Conservation (phyloP, 2,888 invertebrate species). For the Drosophila macrospina region DNA sequence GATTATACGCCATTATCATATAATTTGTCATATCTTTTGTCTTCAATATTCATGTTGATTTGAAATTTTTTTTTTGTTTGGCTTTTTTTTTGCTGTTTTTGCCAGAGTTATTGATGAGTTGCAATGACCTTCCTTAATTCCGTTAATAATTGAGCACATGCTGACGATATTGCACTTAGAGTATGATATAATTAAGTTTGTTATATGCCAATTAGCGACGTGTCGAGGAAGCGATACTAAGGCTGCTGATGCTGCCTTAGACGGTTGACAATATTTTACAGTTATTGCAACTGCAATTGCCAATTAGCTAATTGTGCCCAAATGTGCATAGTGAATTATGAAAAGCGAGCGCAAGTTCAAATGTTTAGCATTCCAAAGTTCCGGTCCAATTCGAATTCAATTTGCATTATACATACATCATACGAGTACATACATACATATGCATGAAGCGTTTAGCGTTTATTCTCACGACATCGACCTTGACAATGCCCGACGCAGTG, state of each 20-base stretch:
- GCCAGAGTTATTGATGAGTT: conserved; percentile 38
- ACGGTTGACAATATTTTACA: conserved; percentile 61
- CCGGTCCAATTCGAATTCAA: conserved; percentile 61
- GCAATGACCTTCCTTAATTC: conserved; percentile 49
- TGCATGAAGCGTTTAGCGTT: conserved; percentile 26
- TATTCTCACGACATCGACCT: conserved; percentile 72
- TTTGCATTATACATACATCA: conserved; percentile 63
- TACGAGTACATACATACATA: conserved; percentile 12
- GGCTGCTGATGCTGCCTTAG: conserved; percentile 47
- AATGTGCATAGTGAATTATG: conserved; percentile 63
- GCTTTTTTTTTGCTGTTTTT: conserved; percentile 4
- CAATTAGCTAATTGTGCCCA: conserved; percentile 79
- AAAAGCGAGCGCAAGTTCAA: conserved; percentile 54
- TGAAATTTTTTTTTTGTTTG: conserved; percentile 5
- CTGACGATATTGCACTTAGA: conserved; percentile 33
- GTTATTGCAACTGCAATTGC: conserved; percentile 47
- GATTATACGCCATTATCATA: conserved; percentile 22
- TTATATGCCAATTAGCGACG: conserved; percentile 76
- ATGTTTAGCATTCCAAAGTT: conserved; percentile 64
- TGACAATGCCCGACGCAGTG: conserved; percentile 59
- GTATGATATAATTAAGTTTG: conserved; percentile 71
- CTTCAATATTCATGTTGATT: conserved; percentile 29
- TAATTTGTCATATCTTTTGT: conserved; percentile 20
- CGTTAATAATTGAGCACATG: conserved; percentile 35
- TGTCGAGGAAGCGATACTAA: conserved; percentile 70